phyloP scores from a whole-genome alignment of 2,888 invertebrate genomes.

The Tryphoninae sp. region DNA sequence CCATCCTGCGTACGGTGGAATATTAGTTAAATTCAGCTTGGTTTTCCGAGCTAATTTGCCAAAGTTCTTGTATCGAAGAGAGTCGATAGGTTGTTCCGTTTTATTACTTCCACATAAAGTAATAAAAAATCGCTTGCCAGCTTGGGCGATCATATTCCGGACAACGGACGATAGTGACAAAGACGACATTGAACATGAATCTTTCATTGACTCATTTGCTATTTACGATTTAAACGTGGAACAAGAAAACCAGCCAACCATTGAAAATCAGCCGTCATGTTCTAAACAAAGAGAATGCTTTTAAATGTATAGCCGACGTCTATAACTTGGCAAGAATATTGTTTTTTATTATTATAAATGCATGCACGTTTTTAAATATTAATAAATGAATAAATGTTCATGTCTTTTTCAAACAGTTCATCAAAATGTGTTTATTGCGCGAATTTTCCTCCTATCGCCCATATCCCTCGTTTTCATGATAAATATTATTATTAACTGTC shows the following conservation, averaged over 20 bases:
- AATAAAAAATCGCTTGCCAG: slow-evolving; percentile 62
- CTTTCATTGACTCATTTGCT: neutral
- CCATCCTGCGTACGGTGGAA: slow-evolving; percentile 35
- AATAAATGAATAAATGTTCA: no score
- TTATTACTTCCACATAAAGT: slow-evolving; percentile 52
- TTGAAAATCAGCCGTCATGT: no score
- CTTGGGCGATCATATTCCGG: slow-evolving; percentile 34
- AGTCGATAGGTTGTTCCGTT: slow-evolving; percentile 63
- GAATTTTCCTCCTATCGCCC: slow-evolving; percentile 2
- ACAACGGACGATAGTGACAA: neutral
- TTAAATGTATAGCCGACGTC: no score
- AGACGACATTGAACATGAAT: neutral
- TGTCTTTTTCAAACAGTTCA: no score
- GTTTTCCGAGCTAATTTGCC: slow-evolving; percentile 48
- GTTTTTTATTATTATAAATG: no score
- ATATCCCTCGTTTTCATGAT: slow-evolving; percentile 10
- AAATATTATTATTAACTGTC: slow-evolving; percentile 4
- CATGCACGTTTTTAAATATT: no score
- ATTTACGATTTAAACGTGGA: neutral
- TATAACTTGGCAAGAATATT: no score
- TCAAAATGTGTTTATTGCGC: neutral
- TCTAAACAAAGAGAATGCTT: no score
- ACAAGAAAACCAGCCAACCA: no score
- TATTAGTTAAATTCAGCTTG: slow-evolving; percentile 17
- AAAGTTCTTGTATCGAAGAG: slow-evolving; percentile 63